Evolutionary conservation across 1,140 invertebrate genomes (phyloP).

Genomic region (Caenorhabditis brenneri): DNA sequence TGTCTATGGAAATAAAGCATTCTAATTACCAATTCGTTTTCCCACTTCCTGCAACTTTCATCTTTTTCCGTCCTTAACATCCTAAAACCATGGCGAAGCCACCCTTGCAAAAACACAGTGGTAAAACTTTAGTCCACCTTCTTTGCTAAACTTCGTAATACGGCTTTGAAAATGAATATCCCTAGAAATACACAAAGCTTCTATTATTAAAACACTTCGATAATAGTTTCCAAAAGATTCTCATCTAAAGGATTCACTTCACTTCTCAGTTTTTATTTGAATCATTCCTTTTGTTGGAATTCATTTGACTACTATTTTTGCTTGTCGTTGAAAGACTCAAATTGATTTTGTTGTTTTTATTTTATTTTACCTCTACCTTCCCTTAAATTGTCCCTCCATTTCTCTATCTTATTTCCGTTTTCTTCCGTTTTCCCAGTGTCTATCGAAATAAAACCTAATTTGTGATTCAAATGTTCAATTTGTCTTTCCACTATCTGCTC

Average conservation of each 20-base stretch:
- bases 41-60: slow-evolving; percentile 25
- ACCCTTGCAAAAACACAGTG: too few relatives aligned
- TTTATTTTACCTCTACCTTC: neutral
- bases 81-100: too few relatives aligned
- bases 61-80: neutral
- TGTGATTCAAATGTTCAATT: slow-evolving; percentile 41
- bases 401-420: neutral
- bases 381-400: neutral
- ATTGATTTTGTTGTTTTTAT: slow-evolving; percentile 8
- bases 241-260: too few relatives aligned
- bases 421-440: neutral
- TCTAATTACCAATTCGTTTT: slow-evolving; percentile 17
- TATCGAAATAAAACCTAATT: slow-evolving; percentile 42
- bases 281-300: neutral
- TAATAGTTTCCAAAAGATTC: too few relatives aligned
- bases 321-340: neutral
- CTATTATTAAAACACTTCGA: too few relatives aligned
- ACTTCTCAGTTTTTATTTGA: too few relatives aligned
- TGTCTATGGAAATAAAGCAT: slow-evolving; percentile 34
- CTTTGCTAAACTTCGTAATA: too few relatives aligned
- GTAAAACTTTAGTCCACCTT: too few relatives aligned
- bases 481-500: slow-evolving; percentile 22
- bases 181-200: too few relatives aligned
- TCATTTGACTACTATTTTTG: neutral
- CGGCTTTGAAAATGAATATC: too few relatives aligned